Conservation (phyloP, 2,113 vertebrate genomes). For the Halichoerus grypus region DNA sequence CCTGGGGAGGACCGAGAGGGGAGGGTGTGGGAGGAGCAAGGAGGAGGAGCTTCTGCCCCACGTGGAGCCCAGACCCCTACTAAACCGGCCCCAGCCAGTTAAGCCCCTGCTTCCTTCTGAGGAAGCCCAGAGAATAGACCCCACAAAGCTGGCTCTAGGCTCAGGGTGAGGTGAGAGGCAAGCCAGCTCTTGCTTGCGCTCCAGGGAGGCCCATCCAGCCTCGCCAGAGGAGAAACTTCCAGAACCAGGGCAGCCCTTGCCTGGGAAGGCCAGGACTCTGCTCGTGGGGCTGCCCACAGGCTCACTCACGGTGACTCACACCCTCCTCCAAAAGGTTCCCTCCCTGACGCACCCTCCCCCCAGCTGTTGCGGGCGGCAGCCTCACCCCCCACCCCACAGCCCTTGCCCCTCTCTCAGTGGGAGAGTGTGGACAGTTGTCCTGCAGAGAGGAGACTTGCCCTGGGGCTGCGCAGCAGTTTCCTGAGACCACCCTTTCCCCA, state of each 20-base stretch:
- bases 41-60: background rate
- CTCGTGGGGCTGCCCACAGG: background rate
- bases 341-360: background rate
- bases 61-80: background rate
- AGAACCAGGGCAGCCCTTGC: background rate
- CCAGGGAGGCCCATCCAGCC: background rate
- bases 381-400: too few relatives aligned
- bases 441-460: background rate
- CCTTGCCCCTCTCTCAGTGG: fast-evolving
- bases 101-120: background rate
- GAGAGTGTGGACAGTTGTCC: background rate
- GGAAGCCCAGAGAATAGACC: background rate
- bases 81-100: background rate
- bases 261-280: background rate
- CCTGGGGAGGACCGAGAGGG: fast-evolving
- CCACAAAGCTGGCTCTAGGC: background rate
- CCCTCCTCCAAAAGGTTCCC: background rate
- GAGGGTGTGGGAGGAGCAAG: background rate
- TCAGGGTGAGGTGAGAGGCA: background rate
- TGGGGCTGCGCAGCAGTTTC: too few relatives aligned
- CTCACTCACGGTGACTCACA: background rate
- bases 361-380: background rate
- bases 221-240: too few relatives aligned
- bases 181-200: background rate
- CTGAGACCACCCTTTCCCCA: background rate